Evolutionary conservation across 53 echinoderm and acorn worm species (phyloP), one percentile per base, ranked within the genome.

Genomic region (Temnopleurus reevesii): DNA sequence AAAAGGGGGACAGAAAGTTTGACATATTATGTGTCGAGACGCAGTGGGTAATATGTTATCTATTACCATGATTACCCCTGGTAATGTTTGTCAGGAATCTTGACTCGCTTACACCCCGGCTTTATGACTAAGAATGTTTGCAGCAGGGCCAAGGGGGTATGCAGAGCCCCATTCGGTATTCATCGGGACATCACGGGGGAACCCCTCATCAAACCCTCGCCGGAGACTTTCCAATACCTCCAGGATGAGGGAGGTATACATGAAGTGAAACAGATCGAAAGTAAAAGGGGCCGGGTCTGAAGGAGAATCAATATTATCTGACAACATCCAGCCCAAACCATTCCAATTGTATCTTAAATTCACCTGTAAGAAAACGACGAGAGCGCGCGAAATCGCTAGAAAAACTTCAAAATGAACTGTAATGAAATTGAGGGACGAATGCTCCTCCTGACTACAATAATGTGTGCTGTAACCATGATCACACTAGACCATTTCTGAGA

Each of bases 11-110:
- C n/a, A n/a, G n/a, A n/a, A n/a, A n/a, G n/a, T n/a, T n/a, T n/a
- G n/a, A n/a, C n/a, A n/a, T n/a, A n/a, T n/a, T n/a, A n/a, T n/a
- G n/a, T n/a, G n/a, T n/a, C n/a, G n/a, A n/a, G n/a, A n/a, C n/a
- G n/a, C n/a, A n/a, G n/a, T n/a, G n/a, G n/a, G 53, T 77, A 21
- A 77, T 77, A 49, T 45, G 79, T 77, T 77, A 77, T 77, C 79
- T 28, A 77, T 77, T 77, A 77, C 79, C n/a, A n/a, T n/a, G n/a
- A n/a, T n/a, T n/a, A n/a, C n/a, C n/a, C 79, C 3, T 5, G 8
- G 13, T 46, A 46, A 47, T 77, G 79, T 77, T 77, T 77, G 49
- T 46, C 27, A 15, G 36, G 10, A 27, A 26, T 47, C 49, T 26
- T 46, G 79, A 77, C 46, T 45, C 79, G 79, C 1, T 45, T 12